Percentiles rank a stretch among this genome's conserved stretches.
phyloP scores from a whole-genome alignment of 2,797 vertebrate species.

The Gymnoscopelus microlampas region DNA sequence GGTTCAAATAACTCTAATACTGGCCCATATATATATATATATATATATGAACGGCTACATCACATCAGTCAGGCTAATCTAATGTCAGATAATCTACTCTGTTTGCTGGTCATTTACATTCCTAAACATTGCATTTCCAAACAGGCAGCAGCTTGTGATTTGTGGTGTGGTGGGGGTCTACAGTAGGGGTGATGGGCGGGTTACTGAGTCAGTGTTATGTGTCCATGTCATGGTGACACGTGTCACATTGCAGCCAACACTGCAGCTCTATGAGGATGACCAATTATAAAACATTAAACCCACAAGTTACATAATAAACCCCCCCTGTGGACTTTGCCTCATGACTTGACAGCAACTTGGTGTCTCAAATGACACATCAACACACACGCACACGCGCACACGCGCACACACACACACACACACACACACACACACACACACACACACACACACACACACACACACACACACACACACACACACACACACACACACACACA shows the following conservation, averaged over 20 bases:
- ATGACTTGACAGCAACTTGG: constrained; percentile 47
- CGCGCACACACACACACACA: constrained; percentile 31
- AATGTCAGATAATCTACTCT: neutral
- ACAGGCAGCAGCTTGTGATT: neutral
- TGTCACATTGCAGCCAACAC: constrained; percentile 17
- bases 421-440: constrained; percentile 4
- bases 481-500: no score
- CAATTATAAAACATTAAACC: constrained; percentile 44
- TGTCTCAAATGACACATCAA: constrained; percentile 42
- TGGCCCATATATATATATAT: no score
- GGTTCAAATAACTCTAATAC: no score
- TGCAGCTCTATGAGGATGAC: constrained; percentile 24
- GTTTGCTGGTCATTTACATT: neutral
- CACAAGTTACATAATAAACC: constrained; percentile 51
- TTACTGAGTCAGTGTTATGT: neutral
- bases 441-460: neutral
- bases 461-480: no score
- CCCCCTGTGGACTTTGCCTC: constrained; percentile 50
- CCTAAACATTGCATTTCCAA: constrained; percentile 15
- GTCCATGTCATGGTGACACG: neutral
- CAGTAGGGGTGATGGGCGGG: neutral
- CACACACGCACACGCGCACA: constrained; percentile 14
- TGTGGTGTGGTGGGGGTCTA: neutral
- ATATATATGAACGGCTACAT: no score
- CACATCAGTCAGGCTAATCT: no score